A percentile compares a stretch with the other conserved stretches of the same genome.
These are phyloP conservation scores for Drosophila robusta DNA, from an alignment of 2,888 invertebrate genomes.

Conservation along the genomic window DNA sequence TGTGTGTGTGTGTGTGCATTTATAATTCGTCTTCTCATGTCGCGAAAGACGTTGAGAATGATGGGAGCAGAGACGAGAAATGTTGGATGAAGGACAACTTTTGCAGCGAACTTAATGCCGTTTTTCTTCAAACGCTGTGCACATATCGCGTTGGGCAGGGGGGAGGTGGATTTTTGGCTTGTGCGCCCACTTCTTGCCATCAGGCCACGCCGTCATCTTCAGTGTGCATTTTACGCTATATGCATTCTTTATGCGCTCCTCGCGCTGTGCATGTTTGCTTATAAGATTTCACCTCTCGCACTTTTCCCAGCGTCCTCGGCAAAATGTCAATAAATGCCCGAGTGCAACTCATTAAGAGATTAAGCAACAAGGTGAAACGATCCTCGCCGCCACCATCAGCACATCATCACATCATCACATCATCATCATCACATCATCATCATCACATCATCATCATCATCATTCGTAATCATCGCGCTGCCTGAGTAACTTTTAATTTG, in stretches of 20 bases:
- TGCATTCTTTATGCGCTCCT: conserved; percentile 65
- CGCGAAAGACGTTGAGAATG: conserved; percentile 42
- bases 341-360: conserved; percentile 76
- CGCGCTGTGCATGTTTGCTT: conserved; percentile 48
- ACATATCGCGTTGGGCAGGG: conserved; percentile 2
- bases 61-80: background rate
- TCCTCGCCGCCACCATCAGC: conserved; percentile 26
- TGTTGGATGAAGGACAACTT: conserved; percentile 33
- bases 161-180: background rate
- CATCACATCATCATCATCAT: conserved; percentile 8
- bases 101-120: conserved; percentile 52
- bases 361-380: conserved; percentile 59
- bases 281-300: conserved; percentile 60
- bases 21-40: conserved; percentile 67
- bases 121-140: conserved; percentile 29
- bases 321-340: conserved; percentile 73
- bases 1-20: conserved; percentile 52
- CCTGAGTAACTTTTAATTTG: conserved; percentile 51
- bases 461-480: conserved; percentile 20
- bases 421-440: too few relatives aligned
- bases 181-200: conserved; percentile 17
- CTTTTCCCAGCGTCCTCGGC: conserved; percentile 44
- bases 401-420: conserved; percentile 4
- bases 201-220: conserved; percentile 36
- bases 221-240: conserved; percentile 71